phyloP scores from a whole-genome alignment of 2,888 invertebrate genomes.

The Adelognathus sp. region DNA sequence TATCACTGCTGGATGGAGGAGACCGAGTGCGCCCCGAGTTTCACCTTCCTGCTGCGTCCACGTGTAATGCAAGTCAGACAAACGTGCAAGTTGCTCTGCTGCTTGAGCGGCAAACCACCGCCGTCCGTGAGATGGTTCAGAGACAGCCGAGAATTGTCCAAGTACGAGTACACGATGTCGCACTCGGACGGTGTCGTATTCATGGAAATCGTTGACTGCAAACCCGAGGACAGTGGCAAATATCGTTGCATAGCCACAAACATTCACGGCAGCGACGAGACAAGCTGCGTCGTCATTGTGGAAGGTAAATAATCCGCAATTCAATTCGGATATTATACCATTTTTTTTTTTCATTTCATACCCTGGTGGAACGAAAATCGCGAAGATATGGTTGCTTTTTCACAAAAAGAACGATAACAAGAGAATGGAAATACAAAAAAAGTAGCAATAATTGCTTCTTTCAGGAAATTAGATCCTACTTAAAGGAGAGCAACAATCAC shows the following conservation, averaged over 20 bases:
- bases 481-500: too few relatives aligned
- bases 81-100: slow-evolving; percentile 98
- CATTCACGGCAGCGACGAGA: slow-evolving; percentile 96
- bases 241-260: slow-evolving; percentile 97
- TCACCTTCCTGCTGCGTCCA: slow-evolving; percentile 99
- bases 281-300: slow-evolving; percentile 96
- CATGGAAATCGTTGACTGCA: slow-evolving; percentile 97
- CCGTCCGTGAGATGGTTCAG: slow-evolving; percentile 97
- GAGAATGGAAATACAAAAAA: too few relatives aligned
- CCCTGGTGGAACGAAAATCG: too few relatives aligned
- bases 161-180: slow-evolving; percentile 94
- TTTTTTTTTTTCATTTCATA: neutral
- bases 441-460: too few relatives aligned
- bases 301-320: slow-evolving; percentile 86
- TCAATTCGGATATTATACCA: neutral
- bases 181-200: slow-evolving; percentile 98
- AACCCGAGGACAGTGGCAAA: slow-evolving; percentile 97
- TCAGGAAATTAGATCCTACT: too few relatives aligned
- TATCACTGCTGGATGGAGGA: slow-evolving; percentile 96
- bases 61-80: slow-evolving; percentile 98
- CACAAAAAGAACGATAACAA: too few relatives aligned
- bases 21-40: slow-evolving; percentile 95
- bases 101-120: slow-evolving; percentile 96
- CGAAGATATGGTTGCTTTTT: too few relatives aligned
- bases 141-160: slow-evolving; percentile 94